Evolutionary conservation across 2,113 vertebrate genomes (phyloP).

Genomic region (Oenanthe oenanthe): DNA sequence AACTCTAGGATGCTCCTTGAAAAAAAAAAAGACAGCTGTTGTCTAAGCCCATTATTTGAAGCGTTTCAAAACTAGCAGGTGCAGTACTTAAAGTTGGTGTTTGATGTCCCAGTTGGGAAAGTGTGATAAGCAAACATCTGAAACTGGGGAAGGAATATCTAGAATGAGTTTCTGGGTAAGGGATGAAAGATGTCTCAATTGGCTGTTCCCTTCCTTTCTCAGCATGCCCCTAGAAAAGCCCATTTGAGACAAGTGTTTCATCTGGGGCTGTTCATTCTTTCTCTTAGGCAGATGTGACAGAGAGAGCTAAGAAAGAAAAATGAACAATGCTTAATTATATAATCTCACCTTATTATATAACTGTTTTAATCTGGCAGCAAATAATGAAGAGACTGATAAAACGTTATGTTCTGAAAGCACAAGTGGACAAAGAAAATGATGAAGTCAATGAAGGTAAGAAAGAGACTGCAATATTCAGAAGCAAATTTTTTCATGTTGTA

Average conservation of each 20-base stretch:
- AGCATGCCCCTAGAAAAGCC: neutral
- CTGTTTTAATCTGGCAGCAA: conserved; percentile 78
- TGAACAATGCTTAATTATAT: neutral
- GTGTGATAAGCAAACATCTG: neutral
- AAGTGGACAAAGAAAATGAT: conserved; percentile 92
- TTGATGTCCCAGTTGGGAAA: neutral
- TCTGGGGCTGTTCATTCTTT: neutral
- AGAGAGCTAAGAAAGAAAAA: neutral
- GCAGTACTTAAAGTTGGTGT: neutral
- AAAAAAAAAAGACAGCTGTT: neutral
- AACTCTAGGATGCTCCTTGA: neutral
- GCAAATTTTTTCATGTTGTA: neutral
- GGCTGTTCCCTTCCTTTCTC: neutral
- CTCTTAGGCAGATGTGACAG: neutral
- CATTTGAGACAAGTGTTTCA: neutral
- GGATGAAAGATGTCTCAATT: neutral
- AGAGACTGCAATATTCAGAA: neutral
- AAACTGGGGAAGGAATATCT: neutral
- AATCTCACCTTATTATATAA: neutral
- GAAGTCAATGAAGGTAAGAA: conserved; percentile 91
- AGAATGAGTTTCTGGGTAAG: neutral
- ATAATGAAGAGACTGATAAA: conserved; percentile 94
- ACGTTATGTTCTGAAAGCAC: conserved; percentile 90
- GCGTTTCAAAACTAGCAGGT: neutral
- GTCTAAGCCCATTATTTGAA: neutral